These are phyloP conservation scores for Acanthococcus lagerstroemiae DNA, from an alignment of 2,888 invertebrate genomes.

Conservation along the genomic window DNA sequence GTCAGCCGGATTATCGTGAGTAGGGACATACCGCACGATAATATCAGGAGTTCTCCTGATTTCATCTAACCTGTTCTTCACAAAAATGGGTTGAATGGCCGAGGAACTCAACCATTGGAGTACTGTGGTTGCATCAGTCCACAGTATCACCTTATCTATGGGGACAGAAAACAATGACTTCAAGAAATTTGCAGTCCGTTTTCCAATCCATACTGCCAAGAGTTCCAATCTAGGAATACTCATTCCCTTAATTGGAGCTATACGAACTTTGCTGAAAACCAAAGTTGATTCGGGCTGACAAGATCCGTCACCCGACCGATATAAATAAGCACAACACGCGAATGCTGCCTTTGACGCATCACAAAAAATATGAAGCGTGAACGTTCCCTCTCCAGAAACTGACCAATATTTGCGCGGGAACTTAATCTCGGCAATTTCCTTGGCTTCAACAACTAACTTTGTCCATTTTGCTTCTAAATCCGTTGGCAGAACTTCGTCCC, in stretches of 20 bases:
- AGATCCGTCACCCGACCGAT: not conserved
- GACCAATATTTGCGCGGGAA: not conserved
- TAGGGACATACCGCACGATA: not conserved
- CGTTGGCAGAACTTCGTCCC: not conserved
- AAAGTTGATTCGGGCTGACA: not conserved
- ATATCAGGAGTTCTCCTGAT: not conserved
- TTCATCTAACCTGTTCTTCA: not conserved
- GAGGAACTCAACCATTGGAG: slow-evolving; percentile 4
- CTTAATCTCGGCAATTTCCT: not conserved
- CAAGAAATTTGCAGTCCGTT: not conserved
- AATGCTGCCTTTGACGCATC: not conserved
- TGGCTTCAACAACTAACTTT: not conserved
- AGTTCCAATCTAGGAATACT: slow-evolving; percentile 10
- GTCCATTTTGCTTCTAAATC: not conserved
- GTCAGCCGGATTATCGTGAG: not conserved
- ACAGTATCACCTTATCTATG: not conserved
- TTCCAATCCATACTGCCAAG: not conserved
- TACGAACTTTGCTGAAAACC: not conserved
- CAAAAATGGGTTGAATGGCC: not conserved
- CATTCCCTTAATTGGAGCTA: not conserved
- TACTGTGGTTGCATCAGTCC: slow-evolving; percentile 8
- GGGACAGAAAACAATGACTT: not conserved
- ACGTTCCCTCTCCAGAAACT: not conserved
- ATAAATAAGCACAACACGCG: not conserved
- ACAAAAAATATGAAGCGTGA: not conserved